These are phyloP conservation scores for Exephanes ischioxanthus DNA, from an alignment of 2,888 invertebrate species.

Conservation along the genomic window DNA sequence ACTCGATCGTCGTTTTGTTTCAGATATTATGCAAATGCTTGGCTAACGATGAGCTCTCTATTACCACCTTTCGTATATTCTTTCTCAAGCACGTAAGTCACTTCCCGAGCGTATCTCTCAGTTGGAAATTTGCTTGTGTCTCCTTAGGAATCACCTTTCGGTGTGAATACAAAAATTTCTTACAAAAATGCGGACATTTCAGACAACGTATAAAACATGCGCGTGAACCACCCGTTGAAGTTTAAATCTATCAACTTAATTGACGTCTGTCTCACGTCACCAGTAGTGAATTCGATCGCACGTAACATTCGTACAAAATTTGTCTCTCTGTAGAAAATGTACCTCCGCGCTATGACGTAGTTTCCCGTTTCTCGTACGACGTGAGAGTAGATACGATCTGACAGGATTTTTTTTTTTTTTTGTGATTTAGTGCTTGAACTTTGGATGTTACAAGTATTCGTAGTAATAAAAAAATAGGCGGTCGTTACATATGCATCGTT, in stretches of 20 bases:
- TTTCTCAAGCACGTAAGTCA: constrained; percentile 11
- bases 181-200: constrained; percentile 54
- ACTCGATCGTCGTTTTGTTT: constrained; percentile 29
- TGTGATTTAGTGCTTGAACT: constrained; percentile 31
- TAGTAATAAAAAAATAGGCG: constrained; percentile 53
- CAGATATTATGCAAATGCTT: constrained; percentile 46
- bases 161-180: constrained; percentile 42
- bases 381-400: constrained; percentile 8
- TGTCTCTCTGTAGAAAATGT: background rate
- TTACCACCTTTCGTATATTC: background rate
- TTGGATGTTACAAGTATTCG: constrained; percentile 53
- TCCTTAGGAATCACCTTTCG: constrained; percentile 22
- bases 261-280: constrained; percentile 21
- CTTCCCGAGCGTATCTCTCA: constrained; percentile 22
- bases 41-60: constrained; percentile 8
- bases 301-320: constrained; percentile 18
- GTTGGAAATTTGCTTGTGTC: constrained; percentile 40
- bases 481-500: constrained; percentile 35
- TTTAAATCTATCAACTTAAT: constrained; percentile 53
- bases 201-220: constrained; percentile 47
- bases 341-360: background rate
- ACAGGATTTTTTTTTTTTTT: background rate
- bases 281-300: constrained; percentile 12
- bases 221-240: constrained; percentile 31
- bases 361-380: constrained; percentile 8